Evolutionary conservation across 2,888 invertebrate genomes (phyloP).

Genomic region (Clusia tigrina): DNA sequence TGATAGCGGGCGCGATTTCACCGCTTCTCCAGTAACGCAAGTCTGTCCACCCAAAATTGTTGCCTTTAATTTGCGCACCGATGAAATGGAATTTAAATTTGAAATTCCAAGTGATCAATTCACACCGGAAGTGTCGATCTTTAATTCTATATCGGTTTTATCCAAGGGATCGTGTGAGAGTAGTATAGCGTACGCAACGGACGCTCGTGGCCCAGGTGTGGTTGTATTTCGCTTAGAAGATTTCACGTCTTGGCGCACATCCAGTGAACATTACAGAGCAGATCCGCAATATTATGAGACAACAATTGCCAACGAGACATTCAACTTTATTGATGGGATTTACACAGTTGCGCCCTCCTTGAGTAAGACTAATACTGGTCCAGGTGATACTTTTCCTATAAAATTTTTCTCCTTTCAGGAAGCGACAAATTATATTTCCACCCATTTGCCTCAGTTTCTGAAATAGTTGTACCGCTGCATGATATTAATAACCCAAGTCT

Average conservation of each 20-base stretch:
- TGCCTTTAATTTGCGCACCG: conserved; percentile 18
- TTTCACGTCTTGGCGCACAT: conserved; percentile 15
- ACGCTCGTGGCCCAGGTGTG: neutral
- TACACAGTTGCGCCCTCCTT: conserved; percentile 29
- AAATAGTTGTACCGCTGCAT: conserved; percentile 13
- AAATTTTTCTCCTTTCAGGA: conserved; percentile 20
- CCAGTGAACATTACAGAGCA: conserved; percentile 21
- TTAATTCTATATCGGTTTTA: conserved; percentile 30
- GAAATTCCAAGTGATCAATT: conserved; percentile 29
- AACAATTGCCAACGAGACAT: conserved; percentile 30
- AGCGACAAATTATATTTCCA: conserved; percentile 21
- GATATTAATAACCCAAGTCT: conserved; percentile 17
- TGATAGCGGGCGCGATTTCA: conserved; percentile 28
- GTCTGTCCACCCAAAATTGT: conserved; percentile 30
- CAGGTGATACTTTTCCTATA: too few relatives aligned
- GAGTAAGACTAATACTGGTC: conserved; percentile 20
- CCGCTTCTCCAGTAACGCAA: neutral
- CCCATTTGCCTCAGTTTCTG: conserved; percentile 17
- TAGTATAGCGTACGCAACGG: conserved; percentile 14
- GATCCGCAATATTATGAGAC: conserved; percentile 19
- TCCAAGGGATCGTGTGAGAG: conserved; percentile 11
- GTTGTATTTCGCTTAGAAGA: neutral
- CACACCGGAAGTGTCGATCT: conserved; percentile 10
- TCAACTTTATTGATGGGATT: conserved; percentile 26
- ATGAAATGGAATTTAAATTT: conserved; percentile 20